Evolutionary conservation across 2,113 vertebrate species (phyloP).

Genomic region (Erpornis zantholeuca): DNA sequence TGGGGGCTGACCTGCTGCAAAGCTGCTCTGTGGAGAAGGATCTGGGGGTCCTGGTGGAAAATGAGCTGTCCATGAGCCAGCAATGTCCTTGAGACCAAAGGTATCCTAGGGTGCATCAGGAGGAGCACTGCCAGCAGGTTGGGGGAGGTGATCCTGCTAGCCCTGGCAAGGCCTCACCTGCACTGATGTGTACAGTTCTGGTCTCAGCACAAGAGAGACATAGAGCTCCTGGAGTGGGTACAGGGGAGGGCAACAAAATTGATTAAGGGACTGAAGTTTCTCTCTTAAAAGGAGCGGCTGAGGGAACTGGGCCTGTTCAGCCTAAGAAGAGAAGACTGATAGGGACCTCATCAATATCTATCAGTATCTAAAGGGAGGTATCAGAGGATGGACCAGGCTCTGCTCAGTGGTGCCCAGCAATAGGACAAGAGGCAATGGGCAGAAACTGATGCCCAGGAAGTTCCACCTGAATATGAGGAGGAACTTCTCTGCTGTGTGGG

Average conservation of each 20-base stretch:
- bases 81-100: background rate
- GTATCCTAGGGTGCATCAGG: background rate
- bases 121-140: background rate
- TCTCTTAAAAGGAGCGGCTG: background rate
- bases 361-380: background rate
- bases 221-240: background rate
- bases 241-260: background rate
- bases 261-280: background rate
- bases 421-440: background rate
- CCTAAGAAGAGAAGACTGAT: rapidly evolving
- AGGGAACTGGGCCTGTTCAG: background rate
- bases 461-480: background rate
- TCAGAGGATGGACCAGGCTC: background rate
- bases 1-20: background rate
- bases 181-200: background rate
- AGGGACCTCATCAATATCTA: background rate
- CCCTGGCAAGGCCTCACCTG: background rate
- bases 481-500: background rate
- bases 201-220: rapidly evolving
- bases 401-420: background rate
- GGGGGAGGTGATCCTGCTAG: background rate
- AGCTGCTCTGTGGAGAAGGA: background rate
- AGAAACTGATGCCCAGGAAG: background rate
- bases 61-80: background rate
- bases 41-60: background rate